Evolutionary conservation across 1,140 invertebrate genomes (phyloP).

Genomic region (Drosophila takahashii): DNA sequence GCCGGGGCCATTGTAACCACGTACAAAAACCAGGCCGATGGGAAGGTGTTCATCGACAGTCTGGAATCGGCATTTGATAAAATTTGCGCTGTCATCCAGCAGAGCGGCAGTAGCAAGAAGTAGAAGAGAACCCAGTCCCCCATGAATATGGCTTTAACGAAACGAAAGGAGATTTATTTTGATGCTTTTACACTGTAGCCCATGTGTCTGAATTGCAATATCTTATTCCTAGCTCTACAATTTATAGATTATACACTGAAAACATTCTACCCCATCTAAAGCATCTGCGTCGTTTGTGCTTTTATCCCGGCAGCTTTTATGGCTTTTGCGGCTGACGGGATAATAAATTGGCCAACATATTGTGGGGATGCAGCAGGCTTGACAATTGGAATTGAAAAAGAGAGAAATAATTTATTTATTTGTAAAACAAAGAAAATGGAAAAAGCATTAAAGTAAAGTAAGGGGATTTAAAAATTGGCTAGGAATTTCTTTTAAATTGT

Average conservation of each 20-base stretch:
- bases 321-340: constrained; percentile 14
- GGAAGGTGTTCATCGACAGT: constrained; percentile 89
- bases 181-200: constrained; percentile 27
- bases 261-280: constrained; percentile 28
- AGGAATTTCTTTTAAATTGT: neutral
- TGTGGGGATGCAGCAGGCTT: constrained; percentile 3
- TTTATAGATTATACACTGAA: constrained; percentile 58
- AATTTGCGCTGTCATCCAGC: constrained; percentile 66
- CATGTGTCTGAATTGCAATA: constrained; percentile 53
- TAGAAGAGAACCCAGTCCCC: constrained; percentile 8
- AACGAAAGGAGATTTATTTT: constrained; percentile 47
- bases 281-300: constrained; percentile 15
- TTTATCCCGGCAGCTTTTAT: constrained; percentile 8
- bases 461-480: neutral
- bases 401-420: neutral
- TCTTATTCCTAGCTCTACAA: constrained; percentile 49
- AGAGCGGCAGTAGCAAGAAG: constrained; percentile 38
- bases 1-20: constrained; percentile 92
- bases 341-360: constrained; percentile 30
- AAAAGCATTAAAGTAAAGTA: neutral
- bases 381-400: constrained; percentile 12
- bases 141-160: constrained; percentile 21
- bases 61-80: constrained; percentile 88
- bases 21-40: constrained; percentile 90
- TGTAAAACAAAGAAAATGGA: neutral